A percentile compares a stretch with the other conserved stretches of the same genome.
Evolutionary conservation across 2,888 invertebrate genomes (phyloP).

Genomic region (Leptinotarsa peninsularis): DNA sequence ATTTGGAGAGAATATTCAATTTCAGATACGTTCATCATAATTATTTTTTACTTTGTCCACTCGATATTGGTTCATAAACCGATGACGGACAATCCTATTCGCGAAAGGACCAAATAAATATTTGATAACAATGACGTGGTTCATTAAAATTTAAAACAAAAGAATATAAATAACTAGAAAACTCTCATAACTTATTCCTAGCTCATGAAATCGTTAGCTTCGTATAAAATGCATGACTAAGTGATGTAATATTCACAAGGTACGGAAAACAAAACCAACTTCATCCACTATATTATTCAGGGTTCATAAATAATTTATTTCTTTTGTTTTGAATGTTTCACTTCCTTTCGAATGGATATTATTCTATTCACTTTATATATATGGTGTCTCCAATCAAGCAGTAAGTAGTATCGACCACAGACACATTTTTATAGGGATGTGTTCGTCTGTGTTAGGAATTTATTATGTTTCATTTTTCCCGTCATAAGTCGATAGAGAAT

Average conservation of each 20-base stretch:
- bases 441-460: too few species aligned
- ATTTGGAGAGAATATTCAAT: too few species aligned
- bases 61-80: too few species aligned
- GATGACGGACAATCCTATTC: neutral
- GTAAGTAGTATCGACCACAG: neutral
- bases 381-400: neutral
- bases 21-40: too few species aligned
- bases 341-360: neutral
- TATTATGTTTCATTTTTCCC: too few species aligned
- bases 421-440: neutral
- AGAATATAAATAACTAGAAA: constrained; percentile 15
- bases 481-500: neutral
- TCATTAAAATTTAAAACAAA: neutral
- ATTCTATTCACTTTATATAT: constrained; percentile 1
- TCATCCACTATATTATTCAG: constrained; percentile 28
- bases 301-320: constrained; percentile 33
- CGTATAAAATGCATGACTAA: constrained; percentile 32
- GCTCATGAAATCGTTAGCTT: constrained; percentile 14
- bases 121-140: constrained; percentile 9
- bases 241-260: constrained; percentile 35
- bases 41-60: too few species aligned
- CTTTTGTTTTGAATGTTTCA: constrained; percentile 29
- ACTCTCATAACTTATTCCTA: constrained; percentile 6
- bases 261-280: constrained; percentile 35
- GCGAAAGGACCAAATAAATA: neutral